Evolutionary conservation across 2,113 vertebrate species (phyloP), one percentile per base, ranked within the genome.

Genomic region (Protobothrops mucrosquamatus): DNA sequence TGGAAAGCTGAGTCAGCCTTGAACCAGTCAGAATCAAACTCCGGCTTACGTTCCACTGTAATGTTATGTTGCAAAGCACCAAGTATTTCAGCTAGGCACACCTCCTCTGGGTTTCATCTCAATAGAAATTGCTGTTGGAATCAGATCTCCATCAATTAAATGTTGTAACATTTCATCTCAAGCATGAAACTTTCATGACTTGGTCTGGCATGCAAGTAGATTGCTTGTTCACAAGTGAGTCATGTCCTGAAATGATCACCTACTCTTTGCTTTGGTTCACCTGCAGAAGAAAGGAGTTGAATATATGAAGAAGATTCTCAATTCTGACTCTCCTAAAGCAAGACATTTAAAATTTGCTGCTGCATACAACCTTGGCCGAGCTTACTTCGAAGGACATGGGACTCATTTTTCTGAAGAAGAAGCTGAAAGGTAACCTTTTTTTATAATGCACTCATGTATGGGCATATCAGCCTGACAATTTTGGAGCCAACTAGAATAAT

Each of bases 311-410:
- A 97, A 94, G 97, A 98, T 98, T 88, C 34, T 98, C 29, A 89
- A 95, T 34, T 98, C 97, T 39, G 85, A 97, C 64, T 97, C 95
- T 56, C 96, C 95, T 1, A 95, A 96, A 94, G 96, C 97, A 91
- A 96, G 92, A n/a, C 97, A 97, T 85, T 93, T 98, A 94, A 94
- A 97, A 94, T 98, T 97, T 94, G 97, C 98, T 56, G 98, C 98
- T 46, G 97, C 98, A 0, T 98, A 98, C 95, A 98, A 98, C 93
- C 96, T 98, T n/a, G 98, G 98, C 90, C 97, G 96, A 95, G 98
- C 98, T 0, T 97, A 97, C 92, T 98, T 97, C 7, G 98, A 98
- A 97, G 98, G 98, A 11, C 97, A 91, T 88, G 98, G 98, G 10
- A 96, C 98, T 48, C 95, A 94, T 55, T 93, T 64, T 15, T 98